A percentile compares a stretch with the other conserved stretches of the same genome.
phyloP scores from a whole-genome alignment of 2,888 invertebrate species.

The Protodeltote pygarga region DNA sequence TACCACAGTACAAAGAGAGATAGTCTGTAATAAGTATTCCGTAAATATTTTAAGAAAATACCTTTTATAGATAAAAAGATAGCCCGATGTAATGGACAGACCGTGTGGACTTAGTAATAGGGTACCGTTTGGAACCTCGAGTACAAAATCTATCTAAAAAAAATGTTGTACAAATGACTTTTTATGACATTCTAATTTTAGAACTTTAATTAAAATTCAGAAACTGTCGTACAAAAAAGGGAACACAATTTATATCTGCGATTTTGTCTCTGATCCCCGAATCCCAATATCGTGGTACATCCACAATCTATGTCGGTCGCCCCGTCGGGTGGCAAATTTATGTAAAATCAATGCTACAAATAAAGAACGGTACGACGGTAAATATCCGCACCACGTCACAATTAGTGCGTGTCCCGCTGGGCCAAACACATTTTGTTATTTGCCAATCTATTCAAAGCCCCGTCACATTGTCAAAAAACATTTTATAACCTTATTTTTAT shows the following conservation, averaged over 20 bases:
- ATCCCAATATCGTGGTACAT: conserved; percentile 50
- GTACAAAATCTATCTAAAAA: too few species aligned
- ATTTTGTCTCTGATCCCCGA: conserved; percentile 53
- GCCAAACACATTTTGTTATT: conserved; percentile 54
- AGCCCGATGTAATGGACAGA: too few species aligned
- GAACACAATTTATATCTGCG: conserved; percentile 53
- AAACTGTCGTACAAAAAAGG: conserved; percentile 38
- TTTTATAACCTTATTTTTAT: conserved; percentile 24
- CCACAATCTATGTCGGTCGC: conserved; percentile 44
- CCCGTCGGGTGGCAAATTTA: conserved; percentile 53
- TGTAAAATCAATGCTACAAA: conserved; percentile 57
- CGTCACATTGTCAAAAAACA: conserved; percentile 33
- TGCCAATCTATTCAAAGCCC: conserved; percentile 47
- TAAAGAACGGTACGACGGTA: conserved; percentile 60
- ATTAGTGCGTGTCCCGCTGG: conserved; percentile 62
- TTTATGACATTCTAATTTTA: too few species aligned
- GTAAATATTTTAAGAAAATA: too few species aligned
- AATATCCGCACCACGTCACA: conserved; percentile 63
- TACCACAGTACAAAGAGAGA: too few species aligned
- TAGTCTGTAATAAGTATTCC: too few species aligned
- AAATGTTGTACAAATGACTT: too few species aligned
- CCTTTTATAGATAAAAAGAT: too few species aligned
- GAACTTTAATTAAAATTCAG: too few species aligned
- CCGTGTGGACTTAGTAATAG: too few species aligned
- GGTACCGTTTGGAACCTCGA: too few species aligned